Base-by-base conservation (phyloP, 2,113 vertebrate genomes). In the Corydoras maculifer region DNA sequence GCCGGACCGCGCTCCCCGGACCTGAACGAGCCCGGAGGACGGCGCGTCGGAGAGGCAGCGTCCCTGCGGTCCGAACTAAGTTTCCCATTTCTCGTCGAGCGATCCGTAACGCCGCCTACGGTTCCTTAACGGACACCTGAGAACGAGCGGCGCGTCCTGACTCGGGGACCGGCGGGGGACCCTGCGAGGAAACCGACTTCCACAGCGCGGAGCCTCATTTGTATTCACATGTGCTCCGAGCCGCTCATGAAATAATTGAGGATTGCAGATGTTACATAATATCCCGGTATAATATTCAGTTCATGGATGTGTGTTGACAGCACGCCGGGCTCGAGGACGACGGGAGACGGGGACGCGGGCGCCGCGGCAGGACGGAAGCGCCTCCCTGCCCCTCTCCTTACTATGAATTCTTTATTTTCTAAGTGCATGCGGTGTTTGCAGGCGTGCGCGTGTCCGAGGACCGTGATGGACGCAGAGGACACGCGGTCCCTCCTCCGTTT, bases 181-280 rank as follows among this genome's bases (percentile, higher is more conserved):
- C 58, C 63, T 43, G 57, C 58, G 61, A 58, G 43, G 71, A 62
- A 73, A 62, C 58, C 65, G 62, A 66, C 58, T 69, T 51, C 63
- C 43, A 48, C 68, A 43, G 61, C 62, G 57, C 51, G 18, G 73
- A 62, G 70, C 53, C 72, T 67, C 69, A 80, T 80, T 78, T 75
- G 75, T 77, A 80, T 75, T 77, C 75, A 76, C 68, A 62, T 49
- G 71, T 13, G 71, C 76, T 74, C 60, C 66, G 50, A 63, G 63
- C 77, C 58, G 74, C 70, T 80, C 63, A 75, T 74, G 73, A 68
- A 66, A 76, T 79, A 78, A 74, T 79, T 75, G 72, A 75, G 68
- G 32, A 80, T 68, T 75, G 74, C 80, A 77, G 72, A 80, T 78
- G 77, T 74, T 77, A 76, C 65, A 58, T 73, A 77, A 77, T 72